Evolutionary conservation across 2,888 invertebrate species (phyloP).

Genomic region (Chloroclysta siterata): DNA sequence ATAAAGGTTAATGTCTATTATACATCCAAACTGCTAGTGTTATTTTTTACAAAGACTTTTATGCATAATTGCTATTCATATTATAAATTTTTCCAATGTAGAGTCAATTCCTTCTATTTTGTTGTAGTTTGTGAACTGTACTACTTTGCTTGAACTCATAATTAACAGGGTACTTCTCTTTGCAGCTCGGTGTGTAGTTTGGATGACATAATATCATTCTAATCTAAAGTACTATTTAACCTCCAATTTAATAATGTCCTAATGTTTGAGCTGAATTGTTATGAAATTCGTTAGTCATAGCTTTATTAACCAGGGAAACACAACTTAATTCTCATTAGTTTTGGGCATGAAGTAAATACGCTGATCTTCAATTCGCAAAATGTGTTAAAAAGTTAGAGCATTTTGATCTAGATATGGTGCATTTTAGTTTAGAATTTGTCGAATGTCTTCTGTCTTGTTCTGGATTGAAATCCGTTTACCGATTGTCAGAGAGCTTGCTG

Average conservation of each 20-base stretch:
- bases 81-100: constrained; percentile 7
- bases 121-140: constrained; percentile 31
- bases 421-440: constrained; percentile 81
- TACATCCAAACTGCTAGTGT: constrained; percentile 72
- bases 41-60: constrained; percentile 22
- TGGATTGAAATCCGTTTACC: constrained; percentile 54
- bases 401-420: constrained; percentile 75
- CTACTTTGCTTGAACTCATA: constrained; percentile 35
- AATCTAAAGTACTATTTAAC: constrained; percentile 52
- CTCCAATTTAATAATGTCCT: constrained; percentile 28
- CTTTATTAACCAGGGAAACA: constrained; percentile 81
- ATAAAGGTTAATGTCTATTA: constrained; percentile 65
- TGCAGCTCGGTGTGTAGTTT: constrained; percentile 67
- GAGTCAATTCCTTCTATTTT: constrained; percentile 12
- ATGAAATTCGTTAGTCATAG: constrained; percentile 74
- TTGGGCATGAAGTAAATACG: constrained; percentile 81
- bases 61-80: constrained; percentile 19
- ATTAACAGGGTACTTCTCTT: constrained; percentile 30
- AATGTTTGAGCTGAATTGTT: constrained; percentile 34
- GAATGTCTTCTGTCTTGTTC: constrained; percentile 68
- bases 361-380: constrained; percentile 66
- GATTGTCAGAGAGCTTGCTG: constrained; percentile 58
- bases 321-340: constrained; percentile 76
- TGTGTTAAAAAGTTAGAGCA: constrained; percentile 47
- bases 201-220: constrained; percentile 66